Base-by-base conservation (phyloP, 2,113 vertebrate species). In the Symphodus melops region DNA sequence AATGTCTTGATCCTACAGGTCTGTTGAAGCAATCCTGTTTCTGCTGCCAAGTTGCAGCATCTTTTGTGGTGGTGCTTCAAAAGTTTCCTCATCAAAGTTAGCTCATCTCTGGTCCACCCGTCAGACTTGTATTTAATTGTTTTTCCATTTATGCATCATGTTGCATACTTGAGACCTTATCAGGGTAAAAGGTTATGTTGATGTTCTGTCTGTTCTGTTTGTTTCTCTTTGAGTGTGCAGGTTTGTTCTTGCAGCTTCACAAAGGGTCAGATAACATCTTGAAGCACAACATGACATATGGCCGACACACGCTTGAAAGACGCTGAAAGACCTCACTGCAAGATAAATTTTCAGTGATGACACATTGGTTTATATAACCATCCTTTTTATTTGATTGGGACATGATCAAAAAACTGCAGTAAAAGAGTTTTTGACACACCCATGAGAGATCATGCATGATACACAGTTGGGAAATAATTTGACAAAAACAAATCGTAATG, bases 131-230 rank as follows among this genome's bases (percentile, higher is more conserved):
- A 19, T 12, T 19, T 8, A 13, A 20, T 10, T 33, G 36, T 25
- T 60, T 8, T 4, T 20, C 9, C 56, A 17, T 8, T 39, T 39
- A 17, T 23, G 8, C 8, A 11, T 28, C 14, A 51, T 62, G 0
- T 41, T 13, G 13, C 12, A 12, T 16, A 14, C 17, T 28, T 2
- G 42, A 33, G 48, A 44, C 19, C 37, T 17, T 9, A 17, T 60
- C 20, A 67, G 36, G 33, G 46, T 53, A 9, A 73, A 69, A 63
- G 53, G 53, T 55, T 72, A 12, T 53, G 33, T 64, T 65, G 49
- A 72, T 79, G 21, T 36, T 65, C 10, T 4, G 5, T 28, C 37
- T 48, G 28, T 48, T 57, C 28, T 36, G 51, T 70, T 41, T 57
- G 8, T 54, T 5, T n/a, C 54, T 25, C 6, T 48, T 48, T 17